phyloP scores from a whole-genome alignment of 2,888 invertebrate genomes.

The Mesodorylaimus sp. region DNA sequence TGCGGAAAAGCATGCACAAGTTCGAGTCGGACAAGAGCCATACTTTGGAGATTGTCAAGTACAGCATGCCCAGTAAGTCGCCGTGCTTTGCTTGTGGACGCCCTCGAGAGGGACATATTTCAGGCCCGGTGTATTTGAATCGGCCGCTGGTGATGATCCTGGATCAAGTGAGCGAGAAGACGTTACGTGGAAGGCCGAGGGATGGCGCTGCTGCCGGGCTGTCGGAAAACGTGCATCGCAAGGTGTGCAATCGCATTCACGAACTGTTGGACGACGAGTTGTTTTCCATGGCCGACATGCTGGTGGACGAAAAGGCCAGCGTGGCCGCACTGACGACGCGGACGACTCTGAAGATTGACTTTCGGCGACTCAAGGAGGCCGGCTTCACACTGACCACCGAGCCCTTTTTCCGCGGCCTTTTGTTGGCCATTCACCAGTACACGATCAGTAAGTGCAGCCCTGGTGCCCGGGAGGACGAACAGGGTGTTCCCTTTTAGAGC shows the following conservation, averaged over 20 bases:
- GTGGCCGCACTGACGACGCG: conserved; percentile 17
- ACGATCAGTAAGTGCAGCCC: background rate
- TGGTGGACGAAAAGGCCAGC: conserved; percentile 19
- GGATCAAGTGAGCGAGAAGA: conserved; percentile 22
- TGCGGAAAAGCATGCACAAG: conserved; percentile 13
- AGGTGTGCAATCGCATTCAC: conserved; percentile 20
- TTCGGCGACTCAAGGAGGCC: conserved; percentile 5
- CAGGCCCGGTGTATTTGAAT: conserved; percentile 23
- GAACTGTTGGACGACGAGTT: conserved; percentile 21
- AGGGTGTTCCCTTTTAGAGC: background rate
- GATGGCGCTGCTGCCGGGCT: background rate
- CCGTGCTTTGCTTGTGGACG: too few species aligned
- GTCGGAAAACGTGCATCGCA: conserved; percentile 11
- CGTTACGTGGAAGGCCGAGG: conserved; percentile 9
- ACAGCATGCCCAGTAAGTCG: conserved; percentile 19
- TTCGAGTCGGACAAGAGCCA: conserved; percentile 10
- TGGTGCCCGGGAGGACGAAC: background rate
- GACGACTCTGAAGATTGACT: conserved; percentile 11
- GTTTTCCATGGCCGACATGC: conserved; percentile 15
- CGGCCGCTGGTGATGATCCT: conserved; percentile 28
- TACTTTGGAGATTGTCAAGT: conserved; percentile 22
- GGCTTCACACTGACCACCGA: conserved; percentile 14
- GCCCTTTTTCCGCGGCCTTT: conserved; percentile 12
- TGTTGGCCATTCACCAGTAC: conserved; percentile 8
- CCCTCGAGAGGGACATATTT: too few species aligned